These are phyloP conservation scores for Drosophila kambysellisi DNA, from an alignment of 2,888 invertebrate species.

Conservation along the genomic window DNA sequence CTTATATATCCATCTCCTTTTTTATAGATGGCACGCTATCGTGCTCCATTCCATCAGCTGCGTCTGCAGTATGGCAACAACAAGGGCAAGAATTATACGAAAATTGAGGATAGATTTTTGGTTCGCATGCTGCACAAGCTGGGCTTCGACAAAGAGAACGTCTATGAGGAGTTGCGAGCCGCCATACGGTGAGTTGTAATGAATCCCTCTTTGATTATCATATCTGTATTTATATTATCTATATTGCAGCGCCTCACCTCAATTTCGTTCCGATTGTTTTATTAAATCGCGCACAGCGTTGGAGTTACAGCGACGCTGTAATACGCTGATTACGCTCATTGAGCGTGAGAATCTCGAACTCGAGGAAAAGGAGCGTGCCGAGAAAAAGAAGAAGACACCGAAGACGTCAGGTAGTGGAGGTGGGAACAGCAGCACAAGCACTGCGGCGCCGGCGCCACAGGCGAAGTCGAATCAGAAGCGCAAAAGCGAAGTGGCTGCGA, in stretches of 20 bases:
- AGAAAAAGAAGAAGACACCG: slow-evolving; percentile 92
- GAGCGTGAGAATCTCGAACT: slow-evolving; percentile 99
- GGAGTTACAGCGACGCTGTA: slow-evolving; percentile 98
- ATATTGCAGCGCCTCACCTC: slow-evolving; percentile 89
- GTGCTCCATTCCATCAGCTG: slow-evolving; percentile 99
- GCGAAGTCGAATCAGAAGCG: slow-evolving; percentile 88
- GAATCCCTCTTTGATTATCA: not conserved
- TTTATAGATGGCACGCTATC: slow-evolving; percentile 90
- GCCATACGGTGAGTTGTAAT: slow-evolving; percentile 89
- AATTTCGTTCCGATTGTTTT: slow-evolving; percentile 99
- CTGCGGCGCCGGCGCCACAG: slow-evolving; percentile 86
- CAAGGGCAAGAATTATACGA: slow-evolving; percentile 95
- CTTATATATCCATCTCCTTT: not conserved
- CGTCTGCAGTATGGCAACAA: slow-evolving; percentile 99
- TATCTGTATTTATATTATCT: not conserved
- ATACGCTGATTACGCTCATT: slow-evolving; percentile 98
- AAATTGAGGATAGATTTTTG: slow-evolving; percentile 94
- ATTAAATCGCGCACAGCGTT: slow-evolving; percentile 98
- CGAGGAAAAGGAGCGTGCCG: slow-evolving; percentile 96
- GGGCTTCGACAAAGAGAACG: slow-evolving; percentile 99
- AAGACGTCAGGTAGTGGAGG: slow-evolving; percentile 75
- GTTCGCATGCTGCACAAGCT: slow-evolving; percentile 99
- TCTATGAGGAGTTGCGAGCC: slow-evolving; percentile 98
- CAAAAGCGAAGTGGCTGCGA: slow-evolving; percentile 87
- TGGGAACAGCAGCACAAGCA: slow-evolving; percentile 70